Base-by-base conservation (phyloP, 2,113 vertebrate genomes). In the Cynopterus brachyotis region DNA sequence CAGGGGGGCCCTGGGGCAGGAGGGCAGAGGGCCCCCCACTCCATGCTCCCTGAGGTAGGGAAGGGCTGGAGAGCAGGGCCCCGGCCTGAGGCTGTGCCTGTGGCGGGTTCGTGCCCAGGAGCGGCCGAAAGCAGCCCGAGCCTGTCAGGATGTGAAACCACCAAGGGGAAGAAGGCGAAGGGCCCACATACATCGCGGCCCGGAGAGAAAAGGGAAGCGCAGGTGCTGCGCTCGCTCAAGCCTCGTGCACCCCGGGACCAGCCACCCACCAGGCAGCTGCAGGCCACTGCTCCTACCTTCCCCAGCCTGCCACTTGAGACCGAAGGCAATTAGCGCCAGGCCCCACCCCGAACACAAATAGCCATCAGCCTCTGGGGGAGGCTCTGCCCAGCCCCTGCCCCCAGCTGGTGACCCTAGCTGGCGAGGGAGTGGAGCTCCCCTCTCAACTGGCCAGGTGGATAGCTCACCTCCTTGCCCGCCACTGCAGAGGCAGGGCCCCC, bases 261-360 rank as follows among this genome's bases (percentile, higher is more conserved):
- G 9, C 26, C 11, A 30, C 53, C 32, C 40, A 30, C 11, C 57
- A n/a, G 55, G 12, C 57, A 62, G 20, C 40, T 13, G 55, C 9
- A 59, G 55, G 69, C 60, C 69, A 37, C 79, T 15, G 37, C 22
- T 19, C 64, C 50, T 24, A 10, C 83, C 62, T 22, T 60, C 26
- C 35, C 32, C 40, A 66, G 37, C 32, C 73, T 53, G 79, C 35
- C 60, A 86, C 81, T 12, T 40, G 55, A 86, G n/a, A 47, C 66
- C 73, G 67, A 28, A 80, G 75, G 42, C 30, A 59, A 94, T 97
- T 84, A 96, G 85, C 9, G 1, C 26, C 28, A 53, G 40, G 66
- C 85, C 72, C 88, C 87, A 79, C 95, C 92, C 95, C 73, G 70
- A 90, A 94, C 45, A 59, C 64, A 96, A 92, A 88, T 9, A 91